Evolutionary conservation across 2,113 vertebrate genomes (phyloP).

Genomic region (Anguilla japonica): DNA sequence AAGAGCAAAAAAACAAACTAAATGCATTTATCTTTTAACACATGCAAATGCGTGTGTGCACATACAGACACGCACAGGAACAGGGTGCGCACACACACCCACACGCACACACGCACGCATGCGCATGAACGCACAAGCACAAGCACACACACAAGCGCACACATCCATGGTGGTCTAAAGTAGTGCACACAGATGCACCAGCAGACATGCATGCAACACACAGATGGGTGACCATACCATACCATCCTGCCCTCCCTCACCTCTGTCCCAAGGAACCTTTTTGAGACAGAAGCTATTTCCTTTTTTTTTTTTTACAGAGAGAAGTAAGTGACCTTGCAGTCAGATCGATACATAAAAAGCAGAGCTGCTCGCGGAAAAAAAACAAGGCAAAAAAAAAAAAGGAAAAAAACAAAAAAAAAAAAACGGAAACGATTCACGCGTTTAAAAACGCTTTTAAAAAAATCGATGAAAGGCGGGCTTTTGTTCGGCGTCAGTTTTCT

Average conservation of each 20-base stretch:
- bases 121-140: neutral
- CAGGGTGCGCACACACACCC: neutral
- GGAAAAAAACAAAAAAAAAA: conserved; percentile 33
- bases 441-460: conserved; percentile 20
- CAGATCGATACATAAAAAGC: conserved; percentile 79
- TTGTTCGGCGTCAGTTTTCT: neutral
- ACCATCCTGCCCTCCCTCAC: too few relatives aligned
- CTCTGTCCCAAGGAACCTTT: conserved; percentile 68
- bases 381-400: conserved; percentile 8
- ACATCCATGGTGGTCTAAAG: neutral
- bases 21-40: too few relatives aligned
- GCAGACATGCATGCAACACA: conserved; percentile 27
- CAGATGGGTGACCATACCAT: conserved; percentile 31
- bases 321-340: conserved; percentile 69
- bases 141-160: neutral
- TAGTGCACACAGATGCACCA: neutral
- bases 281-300: conserved; percentile 64
- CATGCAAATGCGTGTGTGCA: neutral
- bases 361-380: conserved; percentile 72
- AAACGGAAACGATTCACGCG: conserved; percentile 44
- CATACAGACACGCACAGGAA: neutral
- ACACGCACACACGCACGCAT: neutral
- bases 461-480: conserved; percentile 34
- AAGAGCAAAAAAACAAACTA: neutral
- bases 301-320: conserved; percentile 57